Conservation (phyloP, 1,140 invertebrate species). For the Magallana ariakensis region DNA sequence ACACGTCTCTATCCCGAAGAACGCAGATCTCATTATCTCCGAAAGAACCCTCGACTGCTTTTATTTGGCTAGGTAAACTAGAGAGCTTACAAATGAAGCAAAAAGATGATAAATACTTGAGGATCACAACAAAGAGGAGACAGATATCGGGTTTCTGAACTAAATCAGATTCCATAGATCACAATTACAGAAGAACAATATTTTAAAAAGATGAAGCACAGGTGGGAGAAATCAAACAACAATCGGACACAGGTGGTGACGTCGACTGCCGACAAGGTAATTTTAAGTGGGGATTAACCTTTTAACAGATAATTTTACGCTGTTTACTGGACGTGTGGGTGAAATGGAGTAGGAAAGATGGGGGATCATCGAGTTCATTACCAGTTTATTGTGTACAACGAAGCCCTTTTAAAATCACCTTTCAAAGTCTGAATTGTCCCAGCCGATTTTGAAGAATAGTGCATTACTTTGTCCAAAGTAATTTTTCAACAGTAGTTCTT, state of each 20-base stretch:
- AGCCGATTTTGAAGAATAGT: too few species aligned
- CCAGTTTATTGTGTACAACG: too few species aligned
- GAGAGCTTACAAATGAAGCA: not conserved
- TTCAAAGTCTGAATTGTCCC: too few species aligned
- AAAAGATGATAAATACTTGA: conserved; percentile 7
- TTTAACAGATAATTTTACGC: conserved; percentile 18
- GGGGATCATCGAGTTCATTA: too few species aligned
- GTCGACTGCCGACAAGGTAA: not conserved
- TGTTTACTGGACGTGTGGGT: not conserved
- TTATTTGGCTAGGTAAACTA: conserved; percentile 18
- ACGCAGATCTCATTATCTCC: not conserved
- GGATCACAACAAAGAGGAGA: not conserved
- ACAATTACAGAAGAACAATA: not conserved
- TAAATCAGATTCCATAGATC: conserved; percentile 20
- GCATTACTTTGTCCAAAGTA: too few species aligned
- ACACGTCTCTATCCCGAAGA: not conserved
- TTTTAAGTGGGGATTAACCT: not conserved
- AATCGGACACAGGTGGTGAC: not conserved
- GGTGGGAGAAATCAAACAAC: conserved; percentile 30
- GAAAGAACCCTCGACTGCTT: not conserved
- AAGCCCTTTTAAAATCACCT: too few species aligned
- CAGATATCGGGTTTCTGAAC: conserved; percentile 10
- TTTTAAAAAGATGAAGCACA: not conserved
- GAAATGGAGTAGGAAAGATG: not conserved
- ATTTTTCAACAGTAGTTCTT: too few species aligned